Conservation (phyloP, 2,113 vertebrate genomes). For the Fulmarus glacialis region DNA sequence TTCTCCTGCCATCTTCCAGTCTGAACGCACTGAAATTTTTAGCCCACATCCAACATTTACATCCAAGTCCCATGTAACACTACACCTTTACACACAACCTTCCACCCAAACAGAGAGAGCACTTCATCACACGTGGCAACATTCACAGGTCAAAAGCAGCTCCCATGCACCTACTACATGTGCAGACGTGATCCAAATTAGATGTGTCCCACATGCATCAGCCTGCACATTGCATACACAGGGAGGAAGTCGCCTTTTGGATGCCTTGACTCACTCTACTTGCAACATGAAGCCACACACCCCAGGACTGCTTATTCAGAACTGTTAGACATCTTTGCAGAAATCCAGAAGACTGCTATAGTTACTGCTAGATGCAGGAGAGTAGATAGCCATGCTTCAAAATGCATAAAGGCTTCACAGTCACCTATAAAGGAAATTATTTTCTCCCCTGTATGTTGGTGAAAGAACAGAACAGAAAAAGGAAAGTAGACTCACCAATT, state of each 20-base stretch:
- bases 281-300: not conserved
- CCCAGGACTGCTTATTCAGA: not conserved
- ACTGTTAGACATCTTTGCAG: not conserved
- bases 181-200: not conserved
- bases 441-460: not conserved
- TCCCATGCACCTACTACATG: not conserved
- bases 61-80: not conserved
- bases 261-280: not conserved
- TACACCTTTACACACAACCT: not conserved
- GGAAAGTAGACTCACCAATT: not conserved
- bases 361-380: not conserved
- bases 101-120: not conserved
- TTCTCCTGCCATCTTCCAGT: not conserved
- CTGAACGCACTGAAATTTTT: not conserved
- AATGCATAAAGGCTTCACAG: not conserved
- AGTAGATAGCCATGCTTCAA: not conserved
- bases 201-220: not conserved
- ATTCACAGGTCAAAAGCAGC: not conserved
- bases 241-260: not conserved
- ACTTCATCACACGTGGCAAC: not conserved
- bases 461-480: not conserved
- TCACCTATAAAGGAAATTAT: not conserved
- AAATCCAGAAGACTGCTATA: not conserved
- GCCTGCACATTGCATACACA: accelerated
- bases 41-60: not conserved